A percentile compares a stretch with the other conserved stretches of the same genome.
Evolutionary conservation across 2,888 invertebrate genomes (phyloP).

Genomic region (Dolichomitus sp.): DNA sequence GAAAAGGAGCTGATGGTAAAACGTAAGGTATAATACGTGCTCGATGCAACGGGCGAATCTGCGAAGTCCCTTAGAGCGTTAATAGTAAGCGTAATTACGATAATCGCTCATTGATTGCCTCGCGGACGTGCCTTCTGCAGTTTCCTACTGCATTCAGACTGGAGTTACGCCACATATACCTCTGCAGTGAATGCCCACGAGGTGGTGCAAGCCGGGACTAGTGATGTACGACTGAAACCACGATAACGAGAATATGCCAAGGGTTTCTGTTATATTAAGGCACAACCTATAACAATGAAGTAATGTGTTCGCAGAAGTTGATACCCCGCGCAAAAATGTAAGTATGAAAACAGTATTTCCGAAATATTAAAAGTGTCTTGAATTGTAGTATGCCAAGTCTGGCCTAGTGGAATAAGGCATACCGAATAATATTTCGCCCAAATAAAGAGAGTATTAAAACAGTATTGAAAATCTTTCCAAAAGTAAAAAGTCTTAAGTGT

Average conservation of each 20-base stretch:
- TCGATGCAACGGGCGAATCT: constrained; percentile 47
- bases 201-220: constrained; percentile 7
- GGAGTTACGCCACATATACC: constrained; percentile 51
- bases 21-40: constrained; percentile 44
- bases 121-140: constrained; percentile 78
- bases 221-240: constrained; percentile 36
- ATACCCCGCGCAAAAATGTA: too few species aligned
- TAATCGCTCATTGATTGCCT: constrained; percentile 81
- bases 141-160: constrained; percentile 68
- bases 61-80: constrained; percentile 70
- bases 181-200: neutral
- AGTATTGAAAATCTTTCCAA: too few species aligned
- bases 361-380: too few species aligned
- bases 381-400: too few species aligned
- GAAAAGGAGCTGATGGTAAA: constrained; percentile 52
- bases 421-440: too few species aligned
- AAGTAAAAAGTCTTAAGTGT: too few species aligned
- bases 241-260: constrained; percentile 55
- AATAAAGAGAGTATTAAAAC: too few species aligned
- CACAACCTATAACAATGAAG: constrained; percentile 27
- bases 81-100: constrained; percentile 81
- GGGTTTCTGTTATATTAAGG: neutral
- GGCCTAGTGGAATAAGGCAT: too few species aligned
- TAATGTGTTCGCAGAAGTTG: neutral
- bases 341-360: too few species aligned